These are phyloP conservation scores for Delichon dasypus DNA, from an alignment of 2,797 vertebrate species.

Conservation along the genomic window DNA sequence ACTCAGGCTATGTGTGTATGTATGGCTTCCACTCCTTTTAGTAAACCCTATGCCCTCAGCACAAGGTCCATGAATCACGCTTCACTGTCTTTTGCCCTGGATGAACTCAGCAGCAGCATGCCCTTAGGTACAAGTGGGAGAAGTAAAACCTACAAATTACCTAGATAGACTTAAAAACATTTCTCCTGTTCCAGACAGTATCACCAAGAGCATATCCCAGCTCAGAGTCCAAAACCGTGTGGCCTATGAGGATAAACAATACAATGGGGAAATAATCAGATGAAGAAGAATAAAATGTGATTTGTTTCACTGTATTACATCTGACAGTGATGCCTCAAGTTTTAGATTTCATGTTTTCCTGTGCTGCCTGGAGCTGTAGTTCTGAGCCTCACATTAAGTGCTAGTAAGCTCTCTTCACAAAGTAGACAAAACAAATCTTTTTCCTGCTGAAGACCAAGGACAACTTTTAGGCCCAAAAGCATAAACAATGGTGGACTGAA, in stretches of 20 bases:
- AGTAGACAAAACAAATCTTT: no score
- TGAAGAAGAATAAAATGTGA: neutral
- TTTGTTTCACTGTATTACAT: slow-evolving; percentile 35
- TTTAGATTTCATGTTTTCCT: no score
- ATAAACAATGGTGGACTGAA: no score
- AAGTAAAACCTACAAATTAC: neutral
- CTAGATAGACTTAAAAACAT: neutral
- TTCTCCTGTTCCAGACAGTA: neutral
- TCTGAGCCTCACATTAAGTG: no score
- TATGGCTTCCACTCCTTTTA: neutral
- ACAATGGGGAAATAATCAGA: neutral
- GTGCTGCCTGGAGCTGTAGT: no score
- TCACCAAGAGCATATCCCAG: neutral
- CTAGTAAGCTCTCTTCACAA: no score
- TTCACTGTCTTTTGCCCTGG: neutral
- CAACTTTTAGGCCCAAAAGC: no score
- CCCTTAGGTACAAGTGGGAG: neutral
- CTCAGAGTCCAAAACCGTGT: neutral
- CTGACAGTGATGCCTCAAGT: neutral
- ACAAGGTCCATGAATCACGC: neutral
- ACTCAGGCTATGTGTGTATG: neutral
- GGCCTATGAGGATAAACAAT: neutral
- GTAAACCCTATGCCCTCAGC: neutral
- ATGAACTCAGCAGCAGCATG: neutral
- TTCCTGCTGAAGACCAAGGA: no score